Base-by-base conservation (phyloP, 1,140 invertebrate species). In the Achatina immaculata region DNA sequence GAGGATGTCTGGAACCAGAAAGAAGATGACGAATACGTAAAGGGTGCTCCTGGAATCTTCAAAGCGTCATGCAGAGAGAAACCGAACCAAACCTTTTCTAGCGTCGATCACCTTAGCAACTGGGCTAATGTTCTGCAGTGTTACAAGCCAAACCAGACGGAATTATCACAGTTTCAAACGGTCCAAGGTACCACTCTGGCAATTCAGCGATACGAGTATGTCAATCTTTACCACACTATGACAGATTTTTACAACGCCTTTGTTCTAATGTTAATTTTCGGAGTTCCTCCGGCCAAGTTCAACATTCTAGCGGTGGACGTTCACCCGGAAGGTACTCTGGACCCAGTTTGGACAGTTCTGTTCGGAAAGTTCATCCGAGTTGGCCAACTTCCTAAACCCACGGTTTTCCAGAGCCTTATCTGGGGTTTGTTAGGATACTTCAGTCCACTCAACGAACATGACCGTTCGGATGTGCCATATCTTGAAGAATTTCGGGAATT, bases 161-260 rank as follows among this genome's bases (percentile, higher is more conserved):
- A 81, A 7, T 19, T 48, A 0, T 21, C 11, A 36, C 31, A 11
- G 34, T 34, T 21, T 3, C 19, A n/a, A 14, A 65, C 6, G 34
- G 68, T 83, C 48, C 69, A 65, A 16, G 77, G 81, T n/a, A 80
- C 86, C 48, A 86, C 87, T 0, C 77, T 89, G 36, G 88, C 86
- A 42, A 78, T 89, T 0, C 73, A 80, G 38, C 74, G 90, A 36
- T 90, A 89, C 81, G 90, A 91, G 69, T 91, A 90, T 82, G 89
- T 84, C 3, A 91, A 91, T 82, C 65, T 90, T 34, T 91, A 90
- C 81, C 90, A 91, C 82, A 88, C 88, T 0, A 89, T 91, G 86
- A 90, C 89, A 19, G 89, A 91, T 81, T 89, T 86, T 80, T 90
- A 87, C 77, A 90, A 90, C 80, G 87, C 88, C 6, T 91, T 90